Evolutionary conservation across 1,140 invertebrate genomes (phyloP), one percentile per base, ranked within the genome.

Genomic region (Eubasilissa regina): DNA sequence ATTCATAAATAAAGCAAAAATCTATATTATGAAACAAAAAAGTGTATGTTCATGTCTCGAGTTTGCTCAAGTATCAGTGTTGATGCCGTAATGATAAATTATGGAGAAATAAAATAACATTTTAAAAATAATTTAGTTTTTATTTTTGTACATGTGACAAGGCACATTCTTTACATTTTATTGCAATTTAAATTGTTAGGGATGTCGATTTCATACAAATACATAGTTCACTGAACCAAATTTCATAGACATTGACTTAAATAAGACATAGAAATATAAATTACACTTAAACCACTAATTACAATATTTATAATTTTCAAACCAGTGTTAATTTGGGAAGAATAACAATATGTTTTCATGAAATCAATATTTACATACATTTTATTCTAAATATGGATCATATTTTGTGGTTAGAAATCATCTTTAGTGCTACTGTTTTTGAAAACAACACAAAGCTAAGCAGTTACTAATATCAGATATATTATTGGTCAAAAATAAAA

Each of bases 211-310:
- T 10, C 19, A 7, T 4, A 64, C 10, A 35, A 43, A 19, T 70
- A 47, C 43, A 47, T 70, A 44, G 35, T 70, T 70, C 66, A 70
- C 66, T 70, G 66, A 70, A 70, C 66, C 66, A 70, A 70, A 48
- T 21, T 48, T 47, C 17, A 64, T 19, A 64, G 60, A 64, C 60
- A 64, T 64, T 64, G 55, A 19, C 55, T 58, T 58, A 58, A 58
- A 21, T 58, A 58, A 64, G 35, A 64, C n/a, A 64, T 43, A 64
- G 13, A 62, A 62, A 64, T 15, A 21, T 17, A 15, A 47, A 48
- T 47, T 70, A 70, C 15, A 70, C 45, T 70, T 70, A 70, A 47
- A 70, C n/a, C 44, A 17, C 17, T 17, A 70, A 70, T 70, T 48
- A 47, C 45, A 70, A n/a, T 60, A 60, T 60, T 60, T 12, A 17